Conservation (phyloP, 2,113 vertebrate genomes). For the Mirounga angustirostris region DNA sequence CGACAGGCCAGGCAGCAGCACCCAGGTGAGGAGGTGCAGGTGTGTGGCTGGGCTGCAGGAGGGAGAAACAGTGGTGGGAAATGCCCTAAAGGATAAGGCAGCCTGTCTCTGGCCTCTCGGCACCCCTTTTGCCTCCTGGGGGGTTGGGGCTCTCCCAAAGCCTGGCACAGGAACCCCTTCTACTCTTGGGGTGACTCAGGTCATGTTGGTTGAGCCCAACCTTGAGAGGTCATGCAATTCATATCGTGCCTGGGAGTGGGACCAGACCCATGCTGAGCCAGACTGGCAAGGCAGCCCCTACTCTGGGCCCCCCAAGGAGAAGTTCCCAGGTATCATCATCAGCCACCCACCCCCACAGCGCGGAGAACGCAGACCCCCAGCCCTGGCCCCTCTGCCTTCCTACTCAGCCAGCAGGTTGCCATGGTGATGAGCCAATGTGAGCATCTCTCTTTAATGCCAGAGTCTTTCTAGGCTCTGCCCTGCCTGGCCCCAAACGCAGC, state of each 20-base stretch:
- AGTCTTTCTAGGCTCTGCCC: neutral
- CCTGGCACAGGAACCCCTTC: neutral
- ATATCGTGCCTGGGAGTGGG: neutral
- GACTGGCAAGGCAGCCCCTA: neutral
- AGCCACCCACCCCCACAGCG: neutral
- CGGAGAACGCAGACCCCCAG: neutral
- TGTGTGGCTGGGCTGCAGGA: constrained; percentile 78
- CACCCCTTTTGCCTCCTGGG: neutral
- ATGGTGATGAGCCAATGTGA: neutral
- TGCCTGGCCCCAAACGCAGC: neutral
- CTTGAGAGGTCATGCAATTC: neutral
- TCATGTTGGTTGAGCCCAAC: too few species aligned
- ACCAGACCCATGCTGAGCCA: neutral
- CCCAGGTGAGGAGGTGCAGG: constrained; percentile 81
- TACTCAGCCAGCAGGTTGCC: constrained; percentile 53
- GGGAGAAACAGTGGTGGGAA: constrained; percentile 61
- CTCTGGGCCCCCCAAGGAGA: neutral
- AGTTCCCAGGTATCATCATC: neutral
- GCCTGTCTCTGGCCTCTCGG: neutral
- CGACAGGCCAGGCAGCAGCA: constrained; percentile 60
- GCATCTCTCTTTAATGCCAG: neutral
- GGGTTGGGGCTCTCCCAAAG: neutral
- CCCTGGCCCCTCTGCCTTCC: neutral
- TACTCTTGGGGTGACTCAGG: neutral
- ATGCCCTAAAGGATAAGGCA: neutral